These are phyloP conservation scores for Pteromalus puparum DNA, from an alignment of 1,140 invertebrate genomes.

Conservation along the genomic window DNA sequence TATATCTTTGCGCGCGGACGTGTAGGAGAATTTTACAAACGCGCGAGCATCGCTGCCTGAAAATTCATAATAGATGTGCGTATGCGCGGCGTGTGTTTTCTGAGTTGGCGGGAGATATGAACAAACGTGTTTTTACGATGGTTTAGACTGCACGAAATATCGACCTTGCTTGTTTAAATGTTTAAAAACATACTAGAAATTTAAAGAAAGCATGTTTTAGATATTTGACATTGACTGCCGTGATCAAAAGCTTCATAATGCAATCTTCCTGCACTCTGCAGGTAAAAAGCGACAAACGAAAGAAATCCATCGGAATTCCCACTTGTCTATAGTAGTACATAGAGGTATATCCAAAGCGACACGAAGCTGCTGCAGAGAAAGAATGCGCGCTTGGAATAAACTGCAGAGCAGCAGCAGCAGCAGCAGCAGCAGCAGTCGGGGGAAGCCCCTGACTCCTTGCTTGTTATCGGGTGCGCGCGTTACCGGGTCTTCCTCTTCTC, in stretches of 20 bases:
- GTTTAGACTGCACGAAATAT: no score
- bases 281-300: no score
- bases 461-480: conserved; percentile 35
- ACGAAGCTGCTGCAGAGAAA: background rate
- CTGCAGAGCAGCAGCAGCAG: background rate
- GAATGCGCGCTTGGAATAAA: background rate
- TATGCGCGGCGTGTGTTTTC: background rate
- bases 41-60: background rate
- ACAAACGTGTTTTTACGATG: no score
- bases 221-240: no score
- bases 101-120: no score
- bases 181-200: background rate
- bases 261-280: no score
- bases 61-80: background rate
- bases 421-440: background rate
- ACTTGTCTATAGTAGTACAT: background rate
- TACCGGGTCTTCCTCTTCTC: conserved; percentile 39
- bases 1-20: background rate
- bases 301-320: background rate
- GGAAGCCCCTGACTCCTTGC: conserved; percentile 42
- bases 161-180: no score
- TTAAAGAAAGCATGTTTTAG: background rate
- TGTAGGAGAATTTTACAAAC: background rate
- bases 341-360: no score
- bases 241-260: no score